Conservation (phyloP, 1,140 invertebrate species). For the Drosophila subobscura region DNA sequence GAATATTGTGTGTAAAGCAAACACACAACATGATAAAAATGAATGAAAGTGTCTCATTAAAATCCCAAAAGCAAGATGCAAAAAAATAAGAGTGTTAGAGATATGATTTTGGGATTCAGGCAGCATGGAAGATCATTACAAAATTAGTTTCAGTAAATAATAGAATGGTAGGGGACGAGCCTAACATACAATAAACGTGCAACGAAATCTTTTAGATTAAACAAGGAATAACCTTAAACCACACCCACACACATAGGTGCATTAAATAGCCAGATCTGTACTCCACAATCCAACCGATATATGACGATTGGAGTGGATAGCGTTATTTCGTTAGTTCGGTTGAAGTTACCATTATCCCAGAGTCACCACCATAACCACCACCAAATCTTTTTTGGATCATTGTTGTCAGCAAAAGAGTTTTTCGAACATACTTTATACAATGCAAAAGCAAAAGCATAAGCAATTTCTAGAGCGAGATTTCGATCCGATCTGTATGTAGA, state of each 20-base stretch:
- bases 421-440: conserved; percentile 37
- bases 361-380: conserved; percentile 6
- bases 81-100: conserved; percentile 3
- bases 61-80: conserved; percentile 11
- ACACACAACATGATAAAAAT: conserved; percentile 1
- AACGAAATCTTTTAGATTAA: conserved; percentile 69
- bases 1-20: conserved; percentile 44
- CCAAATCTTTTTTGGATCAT: conserved; percentile 60
- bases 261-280: conserved; percentile 43
- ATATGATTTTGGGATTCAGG: conserved; percentile 23
- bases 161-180: conserved; percentile 25
- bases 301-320: conserved; percentile 19
- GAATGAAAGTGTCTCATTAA: conserved; percentile 32
- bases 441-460: conserved; percentile 5
- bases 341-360: neutral
- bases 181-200: conserved; percentile 77
- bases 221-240: conserved; percentile 33
- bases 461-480: conserved; percentile 54
- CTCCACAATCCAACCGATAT: neutral
- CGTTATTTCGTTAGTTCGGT: conserved; percentile 28
- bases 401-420: conserved; percentile 69
- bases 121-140: conserved; percentile 16
- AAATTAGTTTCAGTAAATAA: conserved; percentile 13
- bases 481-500: conserved; percentile 11
- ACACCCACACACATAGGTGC: conserved; percentile 52